Evolutionary conservation across 2,888 invertebrate genomes (phyloP).

Genomic region (Drosophila picticornis): DNA sequence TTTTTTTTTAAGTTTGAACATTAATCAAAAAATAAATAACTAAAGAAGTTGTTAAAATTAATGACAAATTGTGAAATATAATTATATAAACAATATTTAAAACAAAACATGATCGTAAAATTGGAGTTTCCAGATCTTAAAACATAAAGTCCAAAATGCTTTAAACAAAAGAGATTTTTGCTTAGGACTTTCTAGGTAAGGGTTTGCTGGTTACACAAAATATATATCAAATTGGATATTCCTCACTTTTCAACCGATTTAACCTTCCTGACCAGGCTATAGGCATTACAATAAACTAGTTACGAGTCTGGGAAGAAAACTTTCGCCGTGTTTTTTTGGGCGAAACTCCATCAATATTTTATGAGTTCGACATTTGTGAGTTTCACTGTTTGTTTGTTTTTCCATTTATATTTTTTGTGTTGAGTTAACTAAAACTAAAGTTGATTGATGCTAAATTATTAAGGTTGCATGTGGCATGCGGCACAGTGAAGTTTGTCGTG

Average conservation of each 20-base stretch:
- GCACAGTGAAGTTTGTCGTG: constrained; percentile 24
- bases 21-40: not conserved
- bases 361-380: constrained; percentile 48
- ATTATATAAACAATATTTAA: not conserved
- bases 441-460: constrained; percentile 71
- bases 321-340: constrained; percentile 42
- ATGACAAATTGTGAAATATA: not conserved
- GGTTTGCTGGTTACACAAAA: not conserved
- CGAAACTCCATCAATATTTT: constrained; percentile 40
- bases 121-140: too few relatives aligned
- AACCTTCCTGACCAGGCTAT: not conserved
- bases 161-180: not conserved
- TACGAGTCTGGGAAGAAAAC: constrained; percentile 23
- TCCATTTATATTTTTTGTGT: not conserved
- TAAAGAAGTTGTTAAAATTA: not conserved
- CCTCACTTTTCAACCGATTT: not conserved
- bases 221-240: not conserved
- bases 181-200: not conserved
- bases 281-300: constrained; percentile 4
- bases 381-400: constrained; percentile 37
- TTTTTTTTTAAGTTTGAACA: not conserved
- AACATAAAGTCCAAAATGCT: too few relatives aligned
- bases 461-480: constrained; percentile 58
- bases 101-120: too few relatives aligned
- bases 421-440: constrained; percentile 43